Conservation (phyloP, 2,113 vertebrate species). For the Diglossa brunneiventris region DNA sequence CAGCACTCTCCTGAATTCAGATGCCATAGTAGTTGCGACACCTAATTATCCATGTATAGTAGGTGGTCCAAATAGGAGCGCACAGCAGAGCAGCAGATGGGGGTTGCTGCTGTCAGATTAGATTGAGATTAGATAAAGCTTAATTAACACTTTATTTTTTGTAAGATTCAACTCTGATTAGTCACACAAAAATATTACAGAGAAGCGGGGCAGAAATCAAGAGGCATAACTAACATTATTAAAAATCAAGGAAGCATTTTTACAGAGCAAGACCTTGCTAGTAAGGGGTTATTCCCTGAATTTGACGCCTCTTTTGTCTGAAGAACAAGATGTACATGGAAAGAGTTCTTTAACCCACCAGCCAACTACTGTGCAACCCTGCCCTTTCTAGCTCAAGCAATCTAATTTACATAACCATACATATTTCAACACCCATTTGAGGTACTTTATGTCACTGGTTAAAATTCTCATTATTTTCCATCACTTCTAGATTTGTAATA, state of each 20-base stretch:
- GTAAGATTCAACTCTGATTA: slow-evolving; percentile 15
- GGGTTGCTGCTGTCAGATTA: slow-evolving; percentile 50
- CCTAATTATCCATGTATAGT: slow-evolving; percentile 32
- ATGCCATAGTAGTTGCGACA: not conserved
- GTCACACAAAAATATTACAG: not conserved
- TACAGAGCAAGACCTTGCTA: not conserved
- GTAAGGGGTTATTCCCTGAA: not conserved
- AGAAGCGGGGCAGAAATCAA: not conserved
- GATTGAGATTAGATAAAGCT: slow-evolving; percentile 41
- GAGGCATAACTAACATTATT: not conserved
- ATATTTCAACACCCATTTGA: not conserved
- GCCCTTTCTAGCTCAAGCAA: not conserved
- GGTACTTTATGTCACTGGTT: not conserved
- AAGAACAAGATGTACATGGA: not conserved
- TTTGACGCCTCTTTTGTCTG: not conserved
- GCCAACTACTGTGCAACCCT: not conserved
- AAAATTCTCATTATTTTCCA: not conserved
- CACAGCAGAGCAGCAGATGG: slow-evolving; percentile 27
- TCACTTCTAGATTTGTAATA: not conserved
- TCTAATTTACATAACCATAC: not conserved
- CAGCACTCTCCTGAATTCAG: not conserved
- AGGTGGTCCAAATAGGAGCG: slow-evolving; percentile 23
- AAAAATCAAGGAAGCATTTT: not conserved
- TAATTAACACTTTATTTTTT: slow-evolving; percentile 53
- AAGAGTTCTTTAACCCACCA: not conserved